Conservation (phyloP, 2,888 invertebrate genomes). For the Eremobia ochroleuca region DNA sequence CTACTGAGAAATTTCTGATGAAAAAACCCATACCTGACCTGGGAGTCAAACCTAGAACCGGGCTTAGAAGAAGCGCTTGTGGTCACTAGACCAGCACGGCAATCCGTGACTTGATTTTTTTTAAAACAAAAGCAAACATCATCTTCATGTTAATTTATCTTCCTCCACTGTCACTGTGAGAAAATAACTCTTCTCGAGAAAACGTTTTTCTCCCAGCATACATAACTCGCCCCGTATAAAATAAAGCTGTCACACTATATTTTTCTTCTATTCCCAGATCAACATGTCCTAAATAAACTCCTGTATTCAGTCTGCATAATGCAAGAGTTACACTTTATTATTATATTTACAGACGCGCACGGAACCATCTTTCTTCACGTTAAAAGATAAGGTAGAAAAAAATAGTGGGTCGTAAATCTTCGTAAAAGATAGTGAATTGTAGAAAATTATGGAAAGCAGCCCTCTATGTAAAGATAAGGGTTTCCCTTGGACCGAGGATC, state of each 20-base stretch:
- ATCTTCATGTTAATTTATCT: constrained; percentile 23
- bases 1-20: background rate
- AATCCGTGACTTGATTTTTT: background rate
- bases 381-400: constrained; percentile 71
- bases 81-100: background rate
- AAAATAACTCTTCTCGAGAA: constrained; percentile 9
- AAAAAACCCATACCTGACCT: background rate
- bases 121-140: constrained; percentile 2
- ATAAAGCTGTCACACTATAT: constrained; percentile 31
- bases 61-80: background rate
- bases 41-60: too few relatives aligned
- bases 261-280: constrained; percentile 39
- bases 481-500: constrained; percentile 52
- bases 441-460: constrained; percentile 74
- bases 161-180: background rate
- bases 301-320: constrained; percentile 54
- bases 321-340: constrained; percentile 50
- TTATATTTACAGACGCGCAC: constrained; percentile 37
- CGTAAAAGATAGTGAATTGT: constrained; percentile 72
- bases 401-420: constrained; percentile 72
- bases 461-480: constrained; percentile 70
- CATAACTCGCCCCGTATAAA: constrained; percentile 7
- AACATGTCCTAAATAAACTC: constrained; percentile 46
- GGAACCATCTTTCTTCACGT: constrained; percentile 59
- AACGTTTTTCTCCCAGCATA: constrained; percentile 5